Evolutionary conservation across 2,888 invertebrate genomes (phyloP).

Genomic region (Eurytoma adleriae): DNA sequence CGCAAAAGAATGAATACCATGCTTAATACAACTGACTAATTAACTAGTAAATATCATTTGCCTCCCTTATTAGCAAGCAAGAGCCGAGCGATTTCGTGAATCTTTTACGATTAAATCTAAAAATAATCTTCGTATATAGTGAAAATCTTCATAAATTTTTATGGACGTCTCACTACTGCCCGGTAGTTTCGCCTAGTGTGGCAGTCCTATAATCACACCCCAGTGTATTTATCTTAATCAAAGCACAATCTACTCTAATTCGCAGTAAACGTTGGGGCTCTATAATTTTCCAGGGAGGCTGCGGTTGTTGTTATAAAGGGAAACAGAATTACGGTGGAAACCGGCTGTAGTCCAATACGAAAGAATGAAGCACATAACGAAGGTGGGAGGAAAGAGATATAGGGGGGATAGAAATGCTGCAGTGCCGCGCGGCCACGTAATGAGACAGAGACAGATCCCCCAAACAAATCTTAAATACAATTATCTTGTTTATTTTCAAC

Average conservation of each 20-base stretch:
- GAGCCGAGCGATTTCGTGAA: too few species aligned
- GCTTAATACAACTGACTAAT: too few species aligned
- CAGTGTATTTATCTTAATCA: constrained; percentile 43
- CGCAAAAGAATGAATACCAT: too few species aligned
- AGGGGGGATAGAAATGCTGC: constrained; percentile 12
- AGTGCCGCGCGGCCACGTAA: constrained; percentile 9
- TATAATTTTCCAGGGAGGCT: constrained; percentile 28
- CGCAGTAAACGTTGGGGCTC: constrained; percentile 30
- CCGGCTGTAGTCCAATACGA: constrained; percentile 3
- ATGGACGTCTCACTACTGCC: neutral
- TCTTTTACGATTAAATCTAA: too few species aligned
- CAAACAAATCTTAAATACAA: constrained; percentile 3
- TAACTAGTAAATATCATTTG: too few species aligned
- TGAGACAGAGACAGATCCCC: constrained; percentile 19
- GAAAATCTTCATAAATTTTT: constrained; percentile 32
- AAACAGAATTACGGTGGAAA: neutral
- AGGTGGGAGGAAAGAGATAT: neutral
- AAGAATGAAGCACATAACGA: neutral
- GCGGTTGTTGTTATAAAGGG: constrained; percentile 14
- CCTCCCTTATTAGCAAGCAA: too few species aligned
- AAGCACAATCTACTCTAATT: constrained; percentile 38
- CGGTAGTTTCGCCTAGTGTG: neutral
- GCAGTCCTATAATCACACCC: constrained; percentile 13
- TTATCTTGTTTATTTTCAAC: neutral
- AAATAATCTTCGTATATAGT: neutral